Evolutionary conservation across 35 echinoderm and acorn worm species (phyloP).

Genomic region (Hemicentrotus pulcherrimus): DNA sequence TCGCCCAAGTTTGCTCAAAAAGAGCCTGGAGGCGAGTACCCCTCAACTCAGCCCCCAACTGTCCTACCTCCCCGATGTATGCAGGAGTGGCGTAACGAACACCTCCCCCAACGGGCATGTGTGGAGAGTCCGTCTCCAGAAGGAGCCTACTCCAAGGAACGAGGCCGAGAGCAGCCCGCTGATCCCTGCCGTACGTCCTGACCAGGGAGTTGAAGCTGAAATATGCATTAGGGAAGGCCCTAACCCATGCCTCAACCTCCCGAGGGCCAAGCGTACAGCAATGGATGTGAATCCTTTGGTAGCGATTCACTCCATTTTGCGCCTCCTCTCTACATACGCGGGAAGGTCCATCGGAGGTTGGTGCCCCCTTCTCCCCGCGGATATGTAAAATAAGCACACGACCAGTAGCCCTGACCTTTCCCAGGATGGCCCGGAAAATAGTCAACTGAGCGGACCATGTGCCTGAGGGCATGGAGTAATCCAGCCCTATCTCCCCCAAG

Average conservation of each 20-base stretch:
- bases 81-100: neutral
- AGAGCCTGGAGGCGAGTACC: neutral
- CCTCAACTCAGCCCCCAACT: neutral
- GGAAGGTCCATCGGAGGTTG: neutral
- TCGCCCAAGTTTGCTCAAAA: neutral
- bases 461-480: neutral
- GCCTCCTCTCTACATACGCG: neutral
- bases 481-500: neutral
- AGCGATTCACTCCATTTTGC: neutral
- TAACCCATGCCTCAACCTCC: neutral
- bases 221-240: neutral
- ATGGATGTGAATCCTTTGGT: neutral
- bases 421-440: neutral
- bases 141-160: neutral
- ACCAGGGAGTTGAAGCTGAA: neutral
- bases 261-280: neutral
- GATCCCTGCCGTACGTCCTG: neutral
- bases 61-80: neutral
- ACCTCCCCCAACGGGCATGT: neutral
- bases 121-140: neutral
- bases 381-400: neutral
- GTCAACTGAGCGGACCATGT: neutral
- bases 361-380: neutral
- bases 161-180: neutral
- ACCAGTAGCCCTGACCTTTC: neutral